phyloP scores from a whole-genome alignment of 2,888 invertebrate genomes.

The Caenorhabditis drosophilae region DNA sequence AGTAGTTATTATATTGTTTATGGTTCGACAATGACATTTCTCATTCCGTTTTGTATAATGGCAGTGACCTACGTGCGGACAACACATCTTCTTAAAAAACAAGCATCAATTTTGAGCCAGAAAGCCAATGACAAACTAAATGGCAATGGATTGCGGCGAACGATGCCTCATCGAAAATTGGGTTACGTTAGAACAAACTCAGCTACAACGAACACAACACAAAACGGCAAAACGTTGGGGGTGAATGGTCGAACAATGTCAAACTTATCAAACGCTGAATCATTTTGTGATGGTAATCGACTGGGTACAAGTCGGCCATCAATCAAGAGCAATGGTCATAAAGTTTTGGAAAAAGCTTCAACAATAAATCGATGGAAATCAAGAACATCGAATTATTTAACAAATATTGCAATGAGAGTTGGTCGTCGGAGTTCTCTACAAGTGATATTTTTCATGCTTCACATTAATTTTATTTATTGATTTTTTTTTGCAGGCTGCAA shows the following conservation, averaged over 20 bases:
- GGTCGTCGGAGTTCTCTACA: constrained; percentile 49
- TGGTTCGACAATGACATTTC: constrained; percentile 92
- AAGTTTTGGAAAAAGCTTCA: constrained; percentile 36
- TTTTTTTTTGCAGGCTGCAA: constrained; percentile 44
- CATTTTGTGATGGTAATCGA: constrained; percentile 14
- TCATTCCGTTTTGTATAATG: constrained; percentile 93
- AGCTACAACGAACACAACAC: constrained; percentile 16
- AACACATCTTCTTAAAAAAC: constrained; percentile 80
- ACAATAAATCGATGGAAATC: constrained; percentile 43
- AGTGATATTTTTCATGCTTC: no score
- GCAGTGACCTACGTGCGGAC: constrained; percentile 91
- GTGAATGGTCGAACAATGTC: constrained; percentile 24
- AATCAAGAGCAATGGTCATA: constrained; percentile 36
- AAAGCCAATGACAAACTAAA: constrained; percentile 50
- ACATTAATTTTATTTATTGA: no score
- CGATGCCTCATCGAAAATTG: constrained; percentile 58
- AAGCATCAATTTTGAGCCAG: constrained; percentile 59
- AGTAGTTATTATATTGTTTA: constrained; percentile 65
- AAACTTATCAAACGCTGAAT: constrained; percentile 11
- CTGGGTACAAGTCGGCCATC: constrained; percentile 28
- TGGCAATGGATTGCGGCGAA: constrained; percentile 61
- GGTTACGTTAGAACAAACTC: constrained; percentile 53
- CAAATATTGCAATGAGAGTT: constrained; percentile 46
- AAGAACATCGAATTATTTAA: constrained; percentile 45
- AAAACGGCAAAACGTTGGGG: constrained; percentile 22